A percentile compares a stretch with the other conserved stretches of the same genome.
Conservation (phyloP, 2,888 invertebrate genomes). For the Cremastinae sp. region DNA sequence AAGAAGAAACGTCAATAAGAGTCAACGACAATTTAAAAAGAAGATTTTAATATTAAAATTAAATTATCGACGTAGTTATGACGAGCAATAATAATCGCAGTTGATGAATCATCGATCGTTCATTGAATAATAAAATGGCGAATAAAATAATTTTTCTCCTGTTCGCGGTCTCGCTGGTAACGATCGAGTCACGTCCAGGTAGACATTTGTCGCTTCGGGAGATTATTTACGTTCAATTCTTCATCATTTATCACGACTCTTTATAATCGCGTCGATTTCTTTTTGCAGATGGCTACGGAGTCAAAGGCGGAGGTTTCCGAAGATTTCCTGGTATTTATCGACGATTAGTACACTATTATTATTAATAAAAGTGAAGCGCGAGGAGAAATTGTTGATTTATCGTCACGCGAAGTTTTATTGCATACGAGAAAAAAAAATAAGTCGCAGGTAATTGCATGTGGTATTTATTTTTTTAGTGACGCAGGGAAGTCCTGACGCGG, state of each 20-base stretch:
- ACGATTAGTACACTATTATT: slow-evolving; percentile 3
- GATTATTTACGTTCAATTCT: background rate
- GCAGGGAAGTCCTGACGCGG: background rate
- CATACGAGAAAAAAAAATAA: no score
- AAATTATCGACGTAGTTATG: slow-evolving; percentile 36
- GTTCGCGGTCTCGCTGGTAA: slow-evolving; percentile 27
- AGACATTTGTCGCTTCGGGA: background rate
- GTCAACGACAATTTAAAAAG: no score
- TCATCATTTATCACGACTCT: background rate
- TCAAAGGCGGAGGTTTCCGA: slow-evolving; percentile 41
- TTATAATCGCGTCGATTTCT: background rate
- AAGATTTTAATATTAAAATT: slow-evolving; percentile 15
- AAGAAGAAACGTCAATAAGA: no score
- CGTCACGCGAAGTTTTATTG: no score
- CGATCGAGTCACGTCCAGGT: slow-evolving; percentile 45
- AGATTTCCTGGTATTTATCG: slow-evolving; percentile 35
- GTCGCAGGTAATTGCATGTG: no score
- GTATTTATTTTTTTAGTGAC: no score
- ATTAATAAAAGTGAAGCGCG: no score
- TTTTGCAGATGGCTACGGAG: slow-evolving; percentile 50
- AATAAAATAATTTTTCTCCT: slow-evolving; percentile 34
- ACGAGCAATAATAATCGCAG: no score
- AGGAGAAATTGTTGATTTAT: no score
- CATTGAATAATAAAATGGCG: no score
- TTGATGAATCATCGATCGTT: no score